Base-by-base conservation (phyloP, 1,140 invertebrate species). In the Sesamia nonagrioides region DNA sequence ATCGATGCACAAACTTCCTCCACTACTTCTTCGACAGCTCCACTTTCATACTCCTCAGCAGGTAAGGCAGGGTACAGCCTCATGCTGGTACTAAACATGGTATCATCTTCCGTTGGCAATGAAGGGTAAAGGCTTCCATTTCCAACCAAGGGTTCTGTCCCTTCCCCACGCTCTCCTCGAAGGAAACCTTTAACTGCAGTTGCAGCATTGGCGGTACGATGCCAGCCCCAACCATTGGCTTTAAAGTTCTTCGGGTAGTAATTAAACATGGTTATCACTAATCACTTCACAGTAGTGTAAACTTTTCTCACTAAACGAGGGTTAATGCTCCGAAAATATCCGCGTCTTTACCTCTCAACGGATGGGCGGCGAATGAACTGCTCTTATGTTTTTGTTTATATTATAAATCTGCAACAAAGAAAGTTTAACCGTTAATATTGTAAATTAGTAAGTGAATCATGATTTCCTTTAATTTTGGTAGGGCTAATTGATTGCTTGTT, bases 221-320 rank as follows among this genome's bases (percentile, higher is more conserved):
- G 93, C 93, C 93, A 94, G 18, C 93, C 93, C 90, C 91, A 94
- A 3, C 93, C 93, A 45, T 93, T 93, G 52, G 93, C 92, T 45
- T 86, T 89, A 54, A 93, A 93, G 76, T 94, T 94, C 79, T 93
- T 94, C 80, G 93, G 93, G 69, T 93, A 94, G 54, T 91, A 69
- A 33, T 69, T 69, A 15, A 69, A 48, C 66, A 69, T 48, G 21
- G 66, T 33, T 33, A 58, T 50, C 21, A 48, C 21, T 48, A n/a
- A n/a, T 40, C 37, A 40, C 37, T 40, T 68, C 63, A 68, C 63
- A 45, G 40, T 2, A 50, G 42, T 42, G 15, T 27, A 63, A 56
- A 56, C 4, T 6, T 11, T 18, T 69, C 21, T 18, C 66, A 69
- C 66, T 50, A 3, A 69, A 21, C 17, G 37, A 2, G 42, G 35